These are phyloP conservation scores for Diplolepis rosae DNA, from an alignment of 2,888 invertebrate genomes.

Conservation along the genomic window DNA sequence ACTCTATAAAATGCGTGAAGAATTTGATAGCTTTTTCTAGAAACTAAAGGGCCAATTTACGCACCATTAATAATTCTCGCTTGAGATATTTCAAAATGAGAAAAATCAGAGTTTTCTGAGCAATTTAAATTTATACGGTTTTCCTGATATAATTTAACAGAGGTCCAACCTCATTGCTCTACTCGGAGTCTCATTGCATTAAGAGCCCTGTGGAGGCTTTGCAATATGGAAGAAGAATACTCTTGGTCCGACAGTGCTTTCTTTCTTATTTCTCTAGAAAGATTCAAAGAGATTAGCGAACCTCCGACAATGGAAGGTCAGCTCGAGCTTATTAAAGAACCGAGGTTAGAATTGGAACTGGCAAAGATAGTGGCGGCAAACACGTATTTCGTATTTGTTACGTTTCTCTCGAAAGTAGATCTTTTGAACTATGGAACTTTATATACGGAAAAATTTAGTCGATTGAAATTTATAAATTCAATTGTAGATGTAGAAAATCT, in stretches of 20 bases:
- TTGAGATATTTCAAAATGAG: not conserved
- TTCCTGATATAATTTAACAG: conserved; percentile 34
- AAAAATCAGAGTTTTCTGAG: not conserved
- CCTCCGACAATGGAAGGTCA: conserved; percentile 36
- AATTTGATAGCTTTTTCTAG: not conserved
- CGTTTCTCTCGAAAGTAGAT: not conserved
- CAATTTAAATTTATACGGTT: conserved; percentile 34
- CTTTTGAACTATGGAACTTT: too few relatives aligned
- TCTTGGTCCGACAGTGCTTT: conserved; percentile 28
- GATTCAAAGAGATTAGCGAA: conserved; percentile 40
- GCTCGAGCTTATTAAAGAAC: conserved; percentile 44
- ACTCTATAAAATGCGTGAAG: too few relatives aligned
- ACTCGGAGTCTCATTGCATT: conserved; percentile 42
- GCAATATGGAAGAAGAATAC: conserved; percentile 37
- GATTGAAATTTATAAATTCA: too few relatives aligned
- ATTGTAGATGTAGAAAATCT: too few relatives aligned
- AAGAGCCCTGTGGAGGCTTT: conserved; percentile 38
- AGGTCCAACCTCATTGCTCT: conserved; percentile 40
- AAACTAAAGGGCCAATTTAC: not conserved
- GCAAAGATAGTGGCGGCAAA: conserved; percentile 36
- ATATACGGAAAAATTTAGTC: too few relatives aligned
- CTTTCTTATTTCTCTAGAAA: conserved; percentile 32
- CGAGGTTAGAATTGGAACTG: conserved; percentile 48
- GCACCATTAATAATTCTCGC: not conserved
- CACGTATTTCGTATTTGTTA: not conserved